Evolutionary conservation across 2,113 vertebrate species (phyloP), one percentile per base, ranked within the genome.

Genomic region (Tapirus terrestris): DNA sequence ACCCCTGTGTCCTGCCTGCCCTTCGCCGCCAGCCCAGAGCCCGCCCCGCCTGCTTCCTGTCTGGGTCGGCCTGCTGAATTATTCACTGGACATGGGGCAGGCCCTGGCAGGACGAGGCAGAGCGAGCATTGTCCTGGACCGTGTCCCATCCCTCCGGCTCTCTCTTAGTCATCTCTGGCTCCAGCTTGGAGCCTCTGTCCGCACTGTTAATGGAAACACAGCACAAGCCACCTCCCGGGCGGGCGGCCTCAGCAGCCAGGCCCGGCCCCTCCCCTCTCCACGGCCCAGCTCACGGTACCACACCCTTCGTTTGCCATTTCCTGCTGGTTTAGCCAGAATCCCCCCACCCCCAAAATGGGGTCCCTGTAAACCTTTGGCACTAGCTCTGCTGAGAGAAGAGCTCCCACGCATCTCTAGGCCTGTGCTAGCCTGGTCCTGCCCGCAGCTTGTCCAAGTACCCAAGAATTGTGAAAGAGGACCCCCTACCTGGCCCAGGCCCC

Each of bases 161-260:
- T 23, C 58, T 51, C 84, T 97, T n/a, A 87, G 88, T 94, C 96
- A 83, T 83, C 94, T 20, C 85, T 90, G 94, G 91, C 95, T 90
- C 53, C 65, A 21, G 45, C 83, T 33, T 6, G 2, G 39, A 73
- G 86, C 68, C 21, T 23, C 60, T 4, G 13, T 36, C 72, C 80
- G 56, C 63, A 76, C 90, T 27, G 14, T 6, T 79, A 87, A 67
- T 58, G 51, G 93, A 27, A 1, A 48, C 61, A 8, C 18, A 67
- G 86, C 4, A 0, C 6, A 1, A 6, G 70, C 13, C 1, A 0
- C 31, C 51, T n/a, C 63, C 68, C 29, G 3, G 6, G 0, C 0
- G 1, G 18, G 45, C 53, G 18, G 56, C 61, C 6, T 13, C 23
- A 0, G 8, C n/a, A 33, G 83, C 10, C 18, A 2, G 43, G 72